Evolutionary conservation across 2,888 invertebrate genomes (phyloP).

Genomic region (Drosophila mayaguana): DNA sequence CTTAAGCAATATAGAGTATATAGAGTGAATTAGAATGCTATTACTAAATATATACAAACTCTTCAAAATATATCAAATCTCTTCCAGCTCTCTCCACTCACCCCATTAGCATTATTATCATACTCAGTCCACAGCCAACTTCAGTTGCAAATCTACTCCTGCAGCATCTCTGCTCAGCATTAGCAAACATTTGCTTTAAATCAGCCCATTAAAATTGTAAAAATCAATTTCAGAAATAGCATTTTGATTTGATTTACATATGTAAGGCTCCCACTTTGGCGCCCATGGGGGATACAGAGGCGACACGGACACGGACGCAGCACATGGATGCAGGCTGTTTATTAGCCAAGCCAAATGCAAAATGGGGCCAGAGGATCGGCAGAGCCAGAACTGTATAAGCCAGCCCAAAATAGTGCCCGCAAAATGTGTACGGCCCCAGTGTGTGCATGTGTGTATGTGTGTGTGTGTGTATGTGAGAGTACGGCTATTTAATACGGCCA

Average conservation of each 20-base stretch:
- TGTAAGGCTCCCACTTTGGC: constrained; percentile 43
- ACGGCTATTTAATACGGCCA: constrained; percentile 73
- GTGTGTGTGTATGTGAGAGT: constrained; percentile 8
- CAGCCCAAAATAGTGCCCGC: constrained; percentile 32
- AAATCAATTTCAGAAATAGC: constrained; percentile 78
- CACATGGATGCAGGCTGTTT: constrained; percentile 3
- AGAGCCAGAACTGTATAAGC: constrained; percentile 13
- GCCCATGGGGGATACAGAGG: constrained; percentile 19
- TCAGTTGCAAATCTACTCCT: neutral
- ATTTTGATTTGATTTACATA: constrained; percentile 78
- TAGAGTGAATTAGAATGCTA: too few species aligned
- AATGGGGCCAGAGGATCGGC: constrained; percentile 14
- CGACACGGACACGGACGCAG: constrained; percentile 2
- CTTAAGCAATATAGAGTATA: too few species aligned
- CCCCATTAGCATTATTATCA: neutral
- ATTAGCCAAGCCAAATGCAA: constrained; percentile 42
- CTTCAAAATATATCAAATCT: neutral
- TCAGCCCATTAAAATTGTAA: constrained; percentile 72
- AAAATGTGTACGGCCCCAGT: constrained; percentile 29
- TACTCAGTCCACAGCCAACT: neutral
- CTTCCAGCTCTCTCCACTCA: neutral
- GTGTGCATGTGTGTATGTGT: constrained; percentile 1
- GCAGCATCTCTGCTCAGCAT: neutral
- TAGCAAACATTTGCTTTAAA: constrained; percentile 9
- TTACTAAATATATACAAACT: neutral